A percentile compares a stretch with the other conserved stretches of the same genome.
phyloP scores from a whole-genome alignment of 2,888 invertebrate genomes.

The Agrypnus murinus region DNA sequence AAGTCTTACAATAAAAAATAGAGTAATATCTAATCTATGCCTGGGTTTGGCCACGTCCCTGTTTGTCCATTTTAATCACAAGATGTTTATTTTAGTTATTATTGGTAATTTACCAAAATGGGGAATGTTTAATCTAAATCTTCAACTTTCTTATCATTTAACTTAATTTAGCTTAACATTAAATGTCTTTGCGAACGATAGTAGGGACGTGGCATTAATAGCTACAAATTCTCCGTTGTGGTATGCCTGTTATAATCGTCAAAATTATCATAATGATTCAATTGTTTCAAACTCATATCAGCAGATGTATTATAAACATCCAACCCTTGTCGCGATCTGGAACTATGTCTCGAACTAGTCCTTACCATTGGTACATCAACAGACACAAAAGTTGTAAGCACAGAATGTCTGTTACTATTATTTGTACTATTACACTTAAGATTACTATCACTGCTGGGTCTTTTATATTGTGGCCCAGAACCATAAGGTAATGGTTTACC shows the following conservation, averaged over 20 bases:
- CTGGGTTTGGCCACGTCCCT: constrained; percentile 3
- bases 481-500: constrained; percentile 69
- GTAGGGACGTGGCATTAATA: constrained; percentile 19
- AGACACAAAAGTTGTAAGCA: constrained; percentile 69
- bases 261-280: constrained; percentile 58
- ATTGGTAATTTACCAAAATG: neutral
- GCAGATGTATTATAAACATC: constrained; percentile 62
- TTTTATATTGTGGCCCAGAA: constrained; percentile 65
- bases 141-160: too few relatives aligned
- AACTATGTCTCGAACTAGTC: constrained; percentile 63
- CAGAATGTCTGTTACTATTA: constrained; percentile 66
- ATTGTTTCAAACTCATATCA: constrained; percentile 62
- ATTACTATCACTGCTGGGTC: constrained; percentile 57
- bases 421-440: constrained; percentile 51
- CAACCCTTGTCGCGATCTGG: constrained; percentile 56
- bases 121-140: neutral
- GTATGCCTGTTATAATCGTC: constrained; percentile 61
- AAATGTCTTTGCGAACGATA: constrained; percentile 12
- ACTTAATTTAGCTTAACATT: neutral
- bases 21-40: neutral
- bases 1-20: neutral
- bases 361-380: constrained; percentile 67
- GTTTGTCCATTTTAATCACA: constrained; percentile 3
- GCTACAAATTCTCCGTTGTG: constrained; percentile 64
- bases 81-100: too few relatives aligned